Evolutionary conservation across 1,140 invertebrate genomes (phyloP).

Genomic region (Aleiodes sp.): DNA sequence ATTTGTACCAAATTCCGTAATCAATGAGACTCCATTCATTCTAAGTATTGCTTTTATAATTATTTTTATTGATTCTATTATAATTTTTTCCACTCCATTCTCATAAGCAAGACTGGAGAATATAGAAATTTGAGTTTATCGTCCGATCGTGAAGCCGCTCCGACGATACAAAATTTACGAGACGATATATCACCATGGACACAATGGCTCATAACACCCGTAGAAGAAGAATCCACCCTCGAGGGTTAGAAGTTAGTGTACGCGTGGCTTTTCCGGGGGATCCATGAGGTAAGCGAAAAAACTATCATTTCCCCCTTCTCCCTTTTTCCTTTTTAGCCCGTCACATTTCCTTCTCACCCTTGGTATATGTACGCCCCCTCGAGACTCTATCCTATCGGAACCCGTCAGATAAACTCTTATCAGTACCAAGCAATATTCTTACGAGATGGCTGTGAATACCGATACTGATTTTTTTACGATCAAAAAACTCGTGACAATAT

Average conservation of each 20-base stretch:
- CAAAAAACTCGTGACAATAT: constrained; percentile 1
- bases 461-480: constrained; percentile 6
- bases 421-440: constrained; percentile 57
- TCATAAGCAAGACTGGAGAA: background rate
- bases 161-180: constrained; percentile 58
- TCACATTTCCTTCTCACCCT: constrained; percentile 6
- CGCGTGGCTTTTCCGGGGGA: constrained; percentile 1
- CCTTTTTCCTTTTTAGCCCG: background rate
- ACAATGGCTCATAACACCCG: constrained; percentile 63
- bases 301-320: background rate
- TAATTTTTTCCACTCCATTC: background rate
- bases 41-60: constrained; percentile 29
- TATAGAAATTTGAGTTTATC: constrained; percentile 19
- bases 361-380: constrained; percentile 37
- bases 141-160: constrained; percentile 38
- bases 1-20: no score
- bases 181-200: constrained; percentile 60
- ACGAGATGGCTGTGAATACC: background rate
- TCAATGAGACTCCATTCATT: no score
- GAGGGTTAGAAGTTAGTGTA: background rate
- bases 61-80: constrained; percentile 39
- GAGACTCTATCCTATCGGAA: constrained; percentile 59
- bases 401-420: constrained; percentile 61
- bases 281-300: constrained; percentile 10
- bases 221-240: constrained; percentile 17